Percentiles rank a stretch among this genome's conserved stretches.
These are phyloP conservation scores for Paratilapia polleni DNA, from an alignment of 2,113 vertebrate genomes.

Conservation along the genomic window DNA sequence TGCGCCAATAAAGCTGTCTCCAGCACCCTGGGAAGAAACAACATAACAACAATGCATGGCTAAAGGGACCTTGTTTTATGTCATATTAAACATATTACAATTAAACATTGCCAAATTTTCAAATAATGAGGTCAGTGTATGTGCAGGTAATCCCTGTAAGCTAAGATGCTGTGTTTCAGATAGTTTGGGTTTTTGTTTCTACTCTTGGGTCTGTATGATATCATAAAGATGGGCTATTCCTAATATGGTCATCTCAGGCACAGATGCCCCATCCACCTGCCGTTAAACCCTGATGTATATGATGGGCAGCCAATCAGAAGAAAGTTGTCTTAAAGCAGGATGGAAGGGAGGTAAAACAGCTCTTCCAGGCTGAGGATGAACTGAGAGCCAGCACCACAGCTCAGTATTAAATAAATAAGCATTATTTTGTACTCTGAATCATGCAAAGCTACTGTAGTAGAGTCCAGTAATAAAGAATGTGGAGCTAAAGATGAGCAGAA, in stretches of 20 bases:
- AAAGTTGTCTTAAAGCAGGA: background rate
- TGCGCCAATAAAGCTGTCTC: conserved; percentile 95
- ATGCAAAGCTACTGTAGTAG: background rate
- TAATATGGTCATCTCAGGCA: background rate
- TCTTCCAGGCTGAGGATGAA: background rate
- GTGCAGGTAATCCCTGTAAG: too few species aligned
- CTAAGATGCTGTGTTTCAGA: too few species aligned
- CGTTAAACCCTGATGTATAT: background rate
- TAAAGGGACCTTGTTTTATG: background rate
- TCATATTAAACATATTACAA: background rate
- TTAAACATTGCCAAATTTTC: fast-evolving
- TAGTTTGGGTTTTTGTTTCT: too few species aligned
- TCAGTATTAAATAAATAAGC: background rate
- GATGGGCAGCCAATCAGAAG: background rate
- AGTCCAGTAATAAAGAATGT: background rate
- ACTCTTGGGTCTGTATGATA: background rate
- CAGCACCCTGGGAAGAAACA: conserved; percentile 88
- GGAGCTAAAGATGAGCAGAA: background rate
- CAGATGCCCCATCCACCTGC: too few species aligned
- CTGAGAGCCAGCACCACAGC: background rate
- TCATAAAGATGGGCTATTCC: background rate
- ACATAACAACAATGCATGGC: background rate
- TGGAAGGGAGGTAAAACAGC: fast-evolving
- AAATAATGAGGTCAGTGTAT: background rate
- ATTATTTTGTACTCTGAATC: background rate